These are phyloP conservation scores for Galagoides demidoff DNA, from an alignment of 2,797 vertebrate genomes.

Conservation along the genomic window DNA sequence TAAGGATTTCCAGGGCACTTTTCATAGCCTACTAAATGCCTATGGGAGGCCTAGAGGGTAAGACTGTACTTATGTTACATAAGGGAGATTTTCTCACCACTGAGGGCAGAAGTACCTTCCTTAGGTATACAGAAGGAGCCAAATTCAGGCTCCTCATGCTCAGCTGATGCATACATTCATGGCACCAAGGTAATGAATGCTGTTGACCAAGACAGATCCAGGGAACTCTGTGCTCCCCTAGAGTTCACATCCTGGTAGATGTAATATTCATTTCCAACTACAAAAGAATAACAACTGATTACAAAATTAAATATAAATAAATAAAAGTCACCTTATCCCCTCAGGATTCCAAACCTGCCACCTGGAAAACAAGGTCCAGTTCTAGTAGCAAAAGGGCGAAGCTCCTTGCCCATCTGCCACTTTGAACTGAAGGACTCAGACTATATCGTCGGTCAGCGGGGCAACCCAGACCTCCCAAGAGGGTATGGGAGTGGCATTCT, in stretches of 20 bases:
- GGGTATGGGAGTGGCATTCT: conserved; percentile 73
- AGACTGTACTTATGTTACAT: background rate
- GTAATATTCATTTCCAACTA: background rate
- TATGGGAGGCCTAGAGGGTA: background rate
- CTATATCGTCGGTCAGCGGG: conserved; percentile 85
- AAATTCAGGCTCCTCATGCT: background rate
- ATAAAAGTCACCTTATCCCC: conserved; percentile 26
- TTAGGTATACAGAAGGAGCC: background rate
- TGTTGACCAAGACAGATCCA: background rate
- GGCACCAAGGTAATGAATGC: background rate
- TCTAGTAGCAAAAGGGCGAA: conserved; percentile 88
- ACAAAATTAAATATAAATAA: background rate
- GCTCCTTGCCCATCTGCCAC: conserved; percentile 88
- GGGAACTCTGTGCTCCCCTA: background rate
- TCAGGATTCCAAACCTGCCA: conserved; percentile 92
- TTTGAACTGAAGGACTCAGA: conserved; percentile 92
- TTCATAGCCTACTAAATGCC: background rate
- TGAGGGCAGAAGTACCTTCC: background rate
- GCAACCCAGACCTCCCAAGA: conserved; percentile 78
- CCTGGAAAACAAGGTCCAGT: conserved; percentile 80
- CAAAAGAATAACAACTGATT: background rate
- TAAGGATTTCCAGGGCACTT: background rate
- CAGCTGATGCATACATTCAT: background rate
- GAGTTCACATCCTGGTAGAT: background rate
- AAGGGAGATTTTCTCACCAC: background rate